phyloP scores from a whole-genome alignment of 2,888 invertebrate genomes.

The Agrochola litura region DNA sequence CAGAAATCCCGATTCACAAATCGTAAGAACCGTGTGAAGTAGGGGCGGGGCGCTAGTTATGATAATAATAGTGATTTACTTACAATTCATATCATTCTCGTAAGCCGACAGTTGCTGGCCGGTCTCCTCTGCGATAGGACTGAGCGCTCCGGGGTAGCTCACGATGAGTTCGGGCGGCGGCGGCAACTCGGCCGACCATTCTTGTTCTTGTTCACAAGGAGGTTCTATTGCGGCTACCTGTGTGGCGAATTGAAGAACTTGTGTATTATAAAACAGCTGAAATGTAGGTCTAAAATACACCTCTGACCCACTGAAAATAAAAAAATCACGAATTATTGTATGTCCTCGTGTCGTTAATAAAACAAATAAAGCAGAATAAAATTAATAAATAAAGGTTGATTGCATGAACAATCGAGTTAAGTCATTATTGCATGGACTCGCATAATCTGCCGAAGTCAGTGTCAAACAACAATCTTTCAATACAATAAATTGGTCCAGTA shows the following conservation, averaged over 20 bases:
- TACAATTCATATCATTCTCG: constrained; percentile 84
- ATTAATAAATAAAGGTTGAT: neutral
- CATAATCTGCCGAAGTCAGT: neutral
- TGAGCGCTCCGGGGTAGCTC: constrained; percentile 84
- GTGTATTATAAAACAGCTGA: too few relatives aligned
- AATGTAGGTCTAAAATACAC: too few relatives aligned
- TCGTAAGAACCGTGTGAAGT: too few relatives aligned
- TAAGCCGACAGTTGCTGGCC: constrained; percentile 84
- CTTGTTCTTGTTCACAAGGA: constrained; percentile 67
- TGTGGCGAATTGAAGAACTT: constrained; percentile 8
- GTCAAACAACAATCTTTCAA: neutral
- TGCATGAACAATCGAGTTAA: neutral
- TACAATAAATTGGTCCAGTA: too few relatives aligned
- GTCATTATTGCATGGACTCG: neutral
- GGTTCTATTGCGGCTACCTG: constrained; percentile 81
- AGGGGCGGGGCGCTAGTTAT: too few relatives aligned
- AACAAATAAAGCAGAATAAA: neutral
- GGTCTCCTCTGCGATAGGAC: constrained; percentile 87
- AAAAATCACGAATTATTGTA: too few relatives aligned
- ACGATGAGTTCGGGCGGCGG: constrained; percentile 85
- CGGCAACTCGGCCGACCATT: constrained; percentile 70
- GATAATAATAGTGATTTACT: constrained; percentile 62
- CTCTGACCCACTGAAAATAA: too few relatives aligned
- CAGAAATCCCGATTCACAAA: too few relatives aligned
- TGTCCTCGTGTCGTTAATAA: too few relatives aligned